Base-by-base conservation (phyloP, 2,113 vertebrate genomes). In the Corythornis cristatus region DNA sequence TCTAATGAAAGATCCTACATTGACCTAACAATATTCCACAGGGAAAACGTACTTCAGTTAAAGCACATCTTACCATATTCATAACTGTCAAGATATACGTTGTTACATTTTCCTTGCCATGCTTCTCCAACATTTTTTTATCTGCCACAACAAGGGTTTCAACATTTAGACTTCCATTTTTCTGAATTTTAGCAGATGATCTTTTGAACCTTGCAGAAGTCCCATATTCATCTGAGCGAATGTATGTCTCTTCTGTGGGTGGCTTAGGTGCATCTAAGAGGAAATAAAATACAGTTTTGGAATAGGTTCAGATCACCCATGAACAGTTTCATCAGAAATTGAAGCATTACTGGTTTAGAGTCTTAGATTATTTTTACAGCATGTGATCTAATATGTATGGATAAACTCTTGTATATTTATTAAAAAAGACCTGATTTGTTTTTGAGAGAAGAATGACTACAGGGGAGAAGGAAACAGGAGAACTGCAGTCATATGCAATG, bases 141-240 rank as follows among this genome's bases (percentile, higher is more conserved):
- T 99, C 99, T 5, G 99, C 99, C 91, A 99, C 99, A 94, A 99
- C 99, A 33, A 99, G 98, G 6, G 99, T 99, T 96, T 99, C 99
- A 90, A 99, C 99, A 7, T 98, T 99, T 20, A 99, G 97, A 28
- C 97, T 97, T 26, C 97, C 98, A 40, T 98, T 98, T 60, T 98
- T 98, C 79, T 98, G 98, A 50, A 98, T 97, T 93, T 98, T 98
- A 78, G 98, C 97, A 82, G 98, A 97, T 4, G 99, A 99, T 61
- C 99, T 97, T 90, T 98, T 99, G 82, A 97, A 97, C 93, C 99
- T 97, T 13, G 97, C 95, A 21, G 97, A 90, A 62, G 83, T 86
- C 35, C 96, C 97, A 16, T 99, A 99, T 95, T 99, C 99, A 83
- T 99, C 98, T 4, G 98, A 96, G 90, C 96, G 97, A 88, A 98